Evolutionary conservation across 2,797 vertebrate species (phyloP).

Genomic region (Hipposideros larvatus): DNA sequence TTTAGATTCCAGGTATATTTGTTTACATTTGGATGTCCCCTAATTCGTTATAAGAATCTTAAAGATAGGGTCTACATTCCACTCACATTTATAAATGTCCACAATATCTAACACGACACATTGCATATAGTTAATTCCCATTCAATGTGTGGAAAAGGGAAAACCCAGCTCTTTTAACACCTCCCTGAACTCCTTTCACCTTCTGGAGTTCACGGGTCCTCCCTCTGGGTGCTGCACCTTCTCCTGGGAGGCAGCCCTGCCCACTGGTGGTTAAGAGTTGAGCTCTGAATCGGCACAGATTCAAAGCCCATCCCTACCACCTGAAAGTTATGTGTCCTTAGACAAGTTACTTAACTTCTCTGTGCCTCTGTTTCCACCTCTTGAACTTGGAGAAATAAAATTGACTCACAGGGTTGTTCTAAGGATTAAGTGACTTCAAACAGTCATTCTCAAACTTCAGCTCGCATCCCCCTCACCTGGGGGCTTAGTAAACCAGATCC

Average conservation of each 20-base stretch:
- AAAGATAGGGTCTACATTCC: neutral
- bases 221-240: neutral
- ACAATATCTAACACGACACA: neutral
- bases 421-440: neutral
- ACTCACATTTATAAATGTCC: neutral
- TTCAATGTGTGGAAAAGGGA: neutral
- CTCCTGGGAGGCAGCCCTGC: neutral
- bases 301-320: neutral
- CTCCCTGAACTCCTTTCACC: neutral
- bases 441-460: neutral
- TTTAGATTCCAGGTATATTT: neutral
- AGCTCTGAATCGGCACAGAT: neutral
- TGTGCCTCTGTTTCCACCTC: neutral
- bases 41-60: neutral
- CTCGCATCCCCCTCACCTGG: neutral
- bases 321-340: neutral
- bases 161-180: neutral
- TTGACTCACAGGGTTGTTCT: neutral
- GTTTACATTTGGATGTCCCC: conserved; percentile 4
- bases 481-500: neutral
- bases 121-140: neutral
- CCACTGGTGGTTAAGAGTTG: neutral
- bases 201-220: neutral
- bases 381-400: conserved; percentile 13
- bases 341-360: neutral